phyloP scores from a whole-genome alignment of 2,113 vertebrate genomes.

The Gnathonemus longibarbis region DNA sequence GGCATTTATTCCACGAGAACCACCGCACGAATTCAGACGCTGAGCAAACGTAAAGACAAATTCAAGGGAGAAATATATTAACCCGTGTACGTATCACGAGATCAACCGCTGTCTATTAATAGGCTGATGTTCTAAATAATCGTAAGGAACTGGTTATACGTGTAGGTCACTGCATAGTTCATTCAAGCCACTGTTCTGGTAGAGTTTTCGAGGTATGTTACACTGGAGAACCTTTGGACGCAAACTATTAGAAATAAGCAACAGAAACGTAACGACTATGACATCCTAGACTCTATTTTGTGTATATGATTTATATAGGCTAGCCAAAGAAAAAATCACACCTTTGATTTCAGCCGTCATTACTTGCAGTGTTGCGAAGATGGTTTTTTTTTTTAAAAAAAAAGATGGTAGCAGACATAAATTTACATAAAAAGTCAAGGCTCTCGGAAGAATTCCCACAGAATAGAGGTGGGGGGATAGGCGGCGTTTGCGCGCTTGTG shows the following conservation, averaged over 20 bases:
- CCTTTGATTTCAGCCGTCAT: not conserved
- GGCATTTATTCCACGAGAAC: not conserved
- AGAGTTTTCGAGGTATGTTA: not conserved
- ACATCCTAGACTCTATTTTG: not conserved
- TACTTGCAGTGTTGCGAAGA: not conserved
- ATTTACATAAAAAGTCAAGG: not conserved
- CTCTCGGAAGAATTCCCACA: not conserved
- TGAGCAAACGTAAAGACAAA: not conserved
- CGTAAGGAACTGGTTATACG: not conserved
- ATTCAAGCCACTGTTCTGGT: not conserved
- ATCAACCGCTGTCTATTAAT: not conserved
- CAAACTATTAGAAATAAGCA: not conserved
- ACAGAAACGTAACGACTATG: not conserved
- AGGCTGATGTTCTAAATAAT: not conserved
- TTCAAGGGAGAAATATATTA: not conserved
- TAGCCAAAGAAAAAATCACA: not conserved
- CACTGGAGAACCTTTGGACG: not conserved
- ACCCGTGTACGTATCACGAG: not conserved
- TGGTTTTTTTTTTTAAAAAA: not conserved
- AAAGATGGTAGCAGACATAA: not conserved
- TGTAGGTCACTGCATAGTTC: not conserved
- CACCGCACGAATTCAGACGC: not conserved
- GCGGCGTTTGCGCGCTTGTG: slow-evolving; percentile 1
- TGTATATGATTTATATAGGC: not conserved
- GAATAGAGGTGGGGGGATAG: not conserved